Conservation (phyloP, 2,797 vertebrate species). For the Semaprochilodus insignis region DNA sequence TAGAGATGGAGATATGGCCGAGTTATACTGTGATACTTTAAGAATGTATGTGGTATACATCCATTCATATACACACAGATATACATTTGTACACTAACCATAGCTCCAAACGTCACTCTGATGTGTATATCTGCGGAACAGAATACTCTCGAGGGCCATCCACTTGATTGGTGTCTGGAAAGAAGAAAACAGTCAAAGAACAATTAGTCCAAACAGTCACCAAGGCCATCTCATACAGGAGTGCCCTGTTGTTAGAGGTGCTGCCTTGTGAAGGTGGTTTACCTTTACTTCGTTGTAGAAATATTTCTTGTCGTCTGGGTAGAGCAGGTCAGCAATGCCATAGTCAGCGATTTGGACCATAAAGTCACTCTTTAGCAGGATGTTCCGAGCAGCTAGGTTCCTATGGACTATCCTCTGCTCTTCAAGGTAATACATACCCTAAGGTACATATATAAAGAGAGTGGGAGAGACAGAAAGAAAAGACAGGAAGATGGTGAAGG, state of each 20-base stretch:
- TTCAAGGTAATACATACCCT: slow-evolving; percentile 98
- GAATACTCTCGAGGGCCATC: slow-evolving; percentile 96
- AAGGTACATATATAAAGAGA: background rate
- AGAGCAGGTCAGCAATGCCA: slow-evolving; percentile 90
- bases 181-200: background rate
- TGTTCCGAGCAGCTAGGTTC: slow-evolving; percentile 92
- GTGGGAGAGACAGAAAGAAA: background rate
- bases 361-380: slow-evolving; percentile 90
- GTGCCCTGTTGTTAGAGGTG: background rate
- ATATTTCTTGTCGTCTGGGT: slow-evolving; percentile 93
- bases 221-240: background rate
- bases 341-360: slow-evolving; percentile 94
- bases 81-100: slow-evolving; percentile 84
- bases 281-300: slow-evolving; percentile 92
- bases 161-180: slow-evolving; percentile 91
- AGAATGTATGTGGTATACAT: no score
- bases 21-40: no score
- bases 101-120: slow-evolving; percentile 99
- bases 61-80: no score
- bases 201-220: background rate
- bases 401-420: slow-evolving; percentile 94
- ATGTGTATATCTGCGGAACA: slow-evolving; percentile 94
- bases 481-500: background rate
- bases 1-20: no score
- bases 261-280: background rate